Percentiles rank a stretch among this genome's conserved stretches.
Evolutionary conservation across 2,797 vertebrate genomes (phyloP).

Genomic region (Aeoliscus strigatus): DNA sequence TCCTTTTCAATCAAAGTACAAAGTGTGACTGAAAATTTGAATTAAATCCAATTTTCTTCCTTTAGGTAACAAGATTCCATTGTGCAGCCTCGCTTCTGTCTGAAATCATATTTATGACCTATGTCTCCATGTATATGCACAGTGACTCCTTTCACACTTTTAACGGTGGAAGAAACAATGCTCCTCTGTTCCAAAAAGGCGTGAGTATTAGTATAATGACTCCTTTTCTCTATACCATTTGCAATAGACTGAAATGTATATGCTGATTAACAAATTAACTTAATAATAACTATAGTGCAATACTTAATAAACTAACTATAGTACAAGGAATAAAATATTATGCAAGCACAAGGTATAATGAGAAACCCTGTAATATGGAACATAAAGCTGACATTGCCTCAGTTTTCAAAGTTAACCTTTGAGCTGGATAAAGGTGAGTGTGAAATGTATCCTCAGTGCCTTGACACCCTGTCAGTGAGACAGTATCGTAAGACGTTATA

Average conservation of each 20-base stretch:
- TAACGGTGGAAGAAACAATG: slow-evolving; percentile 18
- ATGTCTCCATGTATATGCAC: slow-evolving; percentile 68
- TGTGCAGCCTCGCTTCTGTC: slow-evolving; percentile 58
- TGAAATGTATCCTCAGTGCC: slow-evolving; percentile 14
- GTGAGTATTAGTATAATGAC: not conserved
- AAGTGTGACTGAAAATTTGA: slow-evolving; percentile 74
- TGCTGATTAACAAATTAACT: slow-evolving; percentile 1
- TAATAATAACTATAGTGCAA: not conserved
- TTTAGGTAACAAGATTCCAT: slow-evolving; percentile 75
- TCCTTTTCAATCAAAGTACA: slow-evolving; percentile 73
- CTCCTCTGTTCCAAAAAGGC: no score
- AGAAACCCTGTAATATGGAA: not conserved
- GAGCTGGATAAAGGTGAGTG: slow-evolving; percentile 3
- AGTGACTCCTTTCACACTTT: slow-evolving; percentile 39
- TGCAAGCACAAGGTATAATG: not conserved
- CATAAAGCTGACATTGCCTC: slow-evolving; percentile 5
- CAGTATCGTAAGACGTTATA: no score
- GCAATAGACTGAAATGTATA: slow-evolving; percentile 4
- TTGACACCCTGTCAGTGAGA: no score
- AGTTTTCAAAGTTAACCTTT: slow-evolving; percentile 1
- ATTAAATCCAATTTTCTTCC: slow-evolving; percentile 75
- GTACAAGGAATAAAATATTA: not conserved
- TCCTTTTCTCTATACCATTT: slow-evolving; percentile 1
- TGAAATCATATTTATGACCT: slow-evolving; percentile 71
- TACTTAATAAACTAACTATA: not conserved